Evolutionary conservation across 2,888 invertebrate genomes (phyloP).

Genomic region (Neoitamus cyanurus): DNA sequence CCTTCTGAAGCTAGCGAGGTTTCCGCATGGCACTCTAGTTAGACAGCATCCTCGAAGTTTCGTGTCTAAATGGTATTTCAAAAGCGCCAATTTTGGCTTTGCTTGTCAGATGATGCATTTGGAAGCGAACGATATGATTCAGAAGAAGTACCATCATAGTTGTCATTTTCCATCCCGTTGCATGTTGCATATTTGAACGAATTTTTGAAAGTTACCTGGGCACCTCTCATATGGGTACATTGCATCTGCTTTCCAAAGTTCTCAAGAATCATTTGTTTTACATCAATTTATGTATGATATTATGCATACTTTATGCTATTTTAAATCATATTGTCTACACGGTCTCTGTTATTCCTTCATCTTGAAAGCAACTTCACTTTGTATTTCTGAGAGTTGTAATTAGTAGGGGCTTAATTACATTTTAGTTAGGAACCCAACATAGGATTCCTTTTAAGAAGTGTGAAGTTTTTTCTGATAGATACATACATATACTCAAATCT

Average conservation of each 20-base stretch:
- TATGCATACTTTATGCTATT: not conserved
- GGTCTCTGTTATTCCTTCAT: too few relatives aligned
- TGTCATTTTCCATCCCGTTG: not conserved
- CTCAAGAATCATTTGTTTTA: not conserved
- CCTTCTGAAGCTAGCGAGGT: not conserved
- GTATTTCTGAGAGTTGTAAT: too few relatives aligned
- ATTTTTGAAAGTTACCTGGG: not conserved
- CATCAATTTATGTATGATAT: not conserved
- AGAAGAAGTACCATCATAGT: not conserved
- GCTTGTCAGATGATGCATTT: not conserved
- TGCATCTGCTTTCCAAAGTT: too few relatives aligned
- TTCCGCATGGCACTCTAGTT: not conserved
- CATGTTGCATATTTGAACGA: not conserved
- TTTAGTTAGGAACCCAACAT: too few relatives aligned
- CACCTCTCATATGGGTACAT: not conserved
- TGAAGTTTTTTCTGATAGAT: too few relatives aligned
- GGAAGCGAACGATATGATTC: not conserved
- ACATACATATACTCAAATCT: too few relatives aligned
- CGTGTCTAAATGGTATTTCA: conserved; percentile 25
- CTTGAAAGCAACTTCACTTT: too few relatives aligned
- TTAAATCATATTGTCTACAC: not conserved
- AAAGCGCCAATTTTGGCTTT: conserved; percentile 24
- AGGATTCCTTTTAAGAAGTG: too few relatives aligned
- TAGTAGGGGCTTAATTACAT: too few relatives aligned
- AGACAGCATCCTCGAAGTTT: not conserved